Evolutionary conservation across 2,888 invertebrate genomes (phyloP).

Genomic region (Ephialtes manifestator): DNA sequence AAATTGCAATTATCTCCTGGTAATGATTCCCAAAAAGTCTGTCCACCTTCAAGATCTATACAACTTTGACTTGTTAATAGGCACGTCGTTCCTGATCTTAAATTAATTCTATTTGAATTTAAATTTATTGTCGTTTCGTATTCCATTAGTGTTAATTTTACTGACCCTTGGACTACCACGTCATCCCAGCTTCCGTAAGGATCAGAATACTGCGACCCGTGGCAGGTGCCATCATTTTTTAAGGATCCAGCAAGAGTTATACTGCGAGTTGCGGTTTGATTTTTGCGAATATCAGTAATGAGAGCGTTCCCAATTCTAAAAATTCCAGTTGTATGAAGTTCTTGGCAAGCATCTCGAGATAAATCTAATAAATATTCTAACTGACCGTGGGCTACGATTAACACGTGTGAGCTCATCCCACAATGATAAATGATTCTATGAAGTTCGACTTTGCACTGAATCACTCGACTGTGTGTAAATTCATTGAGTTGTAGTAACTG

Average conservation of each 20-base stretch:
- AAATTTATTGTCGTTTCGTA: constrained; percentile 54
- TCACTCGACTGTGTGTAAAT: no score
- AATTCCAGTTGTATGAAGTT: constrained; percentile 15
- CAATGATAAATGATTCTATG: constrained; percentile 51
- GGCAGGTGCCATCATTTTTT: constrained; percentile 27
- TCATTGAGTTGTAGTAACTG: constrained; percentile 42
- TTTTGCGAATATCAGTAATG: background rate
- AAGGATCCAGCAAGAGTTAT: constrained; percentile 49
- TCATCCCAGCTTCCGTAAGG: constrained; percentile 51
- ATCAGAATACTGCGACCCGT: constrained; percentile 47
- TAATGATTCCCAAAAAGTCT: constrained; percentile 55
- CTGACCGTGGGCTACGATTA: constrained; percentile 42
- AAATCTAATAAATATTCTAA: constrained; percentile 52
- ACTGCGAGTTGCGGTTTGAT: constrained; percentile 16
- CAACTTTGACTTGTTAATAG: background rate
- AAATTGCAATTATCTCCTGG: constrained; percentile 50
- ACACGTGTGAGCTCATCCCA: constrained; percentile 63
- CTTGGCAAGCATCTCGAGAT: constrained; percentile 3
- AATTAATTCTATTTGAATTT: constrained; percentile 42
- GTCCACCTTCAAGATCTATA: constrained; percentile 43
- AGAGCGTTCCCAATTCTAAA: background rate
- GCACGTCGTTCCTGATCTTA: constrained; percentile 40
- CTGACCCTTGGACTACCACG: constrained; percentile 38
- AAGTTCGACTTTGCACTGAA: constrained; percentile 61
- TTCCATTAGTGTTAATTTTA: constrained; percentile 39